A percentile compares a stretch with the other conserved stretches of the same genome.
phyloP scores from a whole-genome alignment of 2,113 vertebrate species.

The Dipodomys merriami region DNA sequence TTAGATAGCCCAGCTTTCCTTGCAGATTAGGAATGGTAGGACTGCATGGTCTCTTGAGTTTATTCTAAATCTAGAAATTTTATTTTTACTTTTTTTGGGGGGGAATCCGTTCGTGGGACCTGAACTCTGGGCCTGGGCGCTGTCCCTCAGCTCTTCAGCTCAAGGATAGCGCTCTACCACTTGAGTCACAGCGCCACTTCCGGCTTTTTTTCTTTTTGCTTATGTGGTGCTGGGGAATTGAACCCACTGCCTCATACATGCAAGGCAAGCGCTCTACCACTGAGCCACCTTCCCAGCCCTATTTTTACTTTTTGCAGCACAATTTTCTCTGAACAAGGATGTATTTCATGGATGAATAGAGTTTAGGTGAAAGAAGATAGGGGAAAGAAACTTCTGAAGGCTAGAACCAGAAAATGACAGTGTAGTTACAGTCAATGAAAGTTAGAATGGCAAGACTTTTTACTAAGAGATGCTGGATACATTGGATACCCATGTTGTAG shows the following conservation, averaged over 20 bases:
- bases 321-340: constrained; percentile 17
- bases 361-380: constrained; percentile 9
- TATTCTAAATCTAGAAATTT: background rate
- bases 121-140: too few relatives aligned
- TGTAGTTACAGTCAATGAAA: background rate
- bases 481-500: background rate
- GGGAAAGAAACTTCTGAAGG: background rate
- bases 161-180: too few relatives aligned
- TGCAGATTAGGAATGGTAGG: background rate
- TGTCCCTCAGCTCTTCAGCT: too few relatives aligned
- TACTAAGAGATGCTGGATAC: background rate
- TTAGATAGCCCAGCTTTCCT: background rate
- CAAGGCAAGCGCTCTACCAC: too few relatives aligned
- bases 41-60: background rate
- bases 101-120: too few relatives aligned
- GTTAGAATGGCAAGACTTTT: constrained; percentile 17
- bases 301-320: constrained; percentile 19
- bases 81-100: constrained; percentile 23
- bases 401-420: constrained; percentile 40
- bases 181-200: too few relatives aligned
- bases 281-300: background rate
- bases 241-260: too few relatives aligned
- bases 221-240: too few relatives aligned
- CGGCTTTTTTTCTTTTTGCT: too few relatives aligned
- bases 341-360: background rate